Evolutionary conservation across 2,113 vertebrate species (phyloP).

Genomic region (Progne subis): DNA sequence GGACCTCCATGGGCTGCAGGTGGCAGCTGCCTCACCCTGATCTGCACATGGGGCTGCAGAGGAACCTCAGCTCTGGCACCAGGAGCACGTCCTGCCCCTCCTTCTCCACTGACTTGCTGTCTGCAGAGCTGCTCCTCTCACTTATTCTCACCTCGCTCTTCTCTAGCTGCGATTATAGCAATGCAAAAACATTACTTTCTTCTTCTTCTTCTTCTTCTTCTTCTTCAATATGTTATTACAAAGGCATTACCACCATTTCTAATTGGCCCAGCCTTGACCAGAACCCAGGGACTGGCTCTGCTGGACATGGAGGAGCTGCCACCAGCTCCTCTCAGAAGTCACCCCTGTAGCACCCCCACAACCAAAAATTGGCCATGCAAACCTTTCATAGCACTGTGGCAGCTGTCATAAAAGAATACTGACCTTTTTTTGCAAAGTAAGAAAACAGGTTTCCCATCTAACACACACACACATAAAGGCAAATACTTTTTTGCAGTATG

Average conservation of each 20-base stretch:
- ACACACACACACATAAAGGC: not conserved
- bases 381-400: not conserved
- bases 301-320: not conserved
- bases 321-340: not conserved
- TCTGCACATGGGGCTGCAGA: not conserved
- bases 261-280: not conserved
- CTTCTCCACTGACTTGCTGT: not conserved
- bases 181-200: too few species aligned
- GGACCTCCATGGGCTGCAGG: not conserved
- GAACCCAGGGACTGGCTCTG: not conserved
- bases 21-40: not conserved
- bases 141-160: rapidly evolving
- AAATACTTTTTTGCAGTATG: not conserved
- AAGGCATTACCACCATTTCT: too few species aligned
- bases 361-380: not conserved
- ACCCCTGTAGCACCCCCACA: not conserved
- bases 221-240: not conserved
- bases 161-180: not conserved
- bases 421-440: not conserved
- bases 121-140: not conserved
- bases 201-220: not conserved
- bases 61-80: not conserved
- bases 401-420: not conserved
- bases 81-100: not conserved
- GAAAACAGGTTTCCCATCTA: not conserved